Evolutionary conservation across 30 jellyfish, hydroid and myxozoan species (phyloP), one percentile per base, ranked within the genome.

Genomic region (Aurelia aurita): DNA sequence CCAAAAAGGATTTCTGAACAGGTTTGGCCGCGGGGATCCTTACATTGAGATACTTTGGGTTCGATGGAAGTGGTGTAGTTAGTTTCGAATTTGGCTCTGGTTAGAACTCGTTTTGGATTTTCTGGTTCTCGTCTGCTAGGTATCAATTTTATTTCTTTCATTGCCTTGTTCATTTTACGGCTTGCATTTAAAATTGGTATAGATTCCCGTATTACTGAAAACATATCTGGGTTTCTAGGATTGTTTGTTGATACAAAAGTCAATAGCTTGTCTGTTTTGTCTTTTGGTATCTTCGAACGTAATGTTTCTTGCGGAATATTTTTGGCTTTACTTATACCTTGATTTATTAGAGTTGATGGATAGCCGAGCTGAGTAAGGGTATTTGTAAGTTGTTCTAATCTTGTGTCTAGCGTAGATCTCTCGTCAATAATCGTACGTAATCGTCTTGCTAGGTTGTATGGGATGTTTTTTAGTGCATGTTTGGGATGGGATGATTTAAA

Each of bases 61-160:
- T 31, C 39, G 39, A 2, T 31, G 39, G 39, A 31, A 31, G 39
- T 31, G 3, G 39, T 44, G 5, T 10, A 34, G 69, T 27, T 27
- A 13, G 54, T 25, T 66, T 43, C 31, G 70, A 74, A 74, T 19
- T 46, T 74, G 11, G 86, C 86, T 53, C 58, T 49, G 23, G 86
- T 74, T 14, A 74, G 66, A 27, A 74, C 46, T 54, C 73, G 72
- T 25, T 74, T 74, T 25, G 46, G 46, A 72, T 74, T 74, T 74
- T 23, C 26, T 74, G 86, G 73, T 54, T 74, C 73, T 14, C 86
- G 86, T 31, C 55, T 74, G 86, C 86, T 74, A 12, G 72, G 72
- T 34, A 51, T 74, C 45, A 49, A 13, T n/a, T n/a, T n/a, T n/a
- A n/a, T n/a, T n/a, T n/a, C n/a, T n/a, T n/a, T n/a, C n/a, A n/a